Conservation (phyloP, 2,113 vertebrate genomes). For the Chionis minor region DNA sequence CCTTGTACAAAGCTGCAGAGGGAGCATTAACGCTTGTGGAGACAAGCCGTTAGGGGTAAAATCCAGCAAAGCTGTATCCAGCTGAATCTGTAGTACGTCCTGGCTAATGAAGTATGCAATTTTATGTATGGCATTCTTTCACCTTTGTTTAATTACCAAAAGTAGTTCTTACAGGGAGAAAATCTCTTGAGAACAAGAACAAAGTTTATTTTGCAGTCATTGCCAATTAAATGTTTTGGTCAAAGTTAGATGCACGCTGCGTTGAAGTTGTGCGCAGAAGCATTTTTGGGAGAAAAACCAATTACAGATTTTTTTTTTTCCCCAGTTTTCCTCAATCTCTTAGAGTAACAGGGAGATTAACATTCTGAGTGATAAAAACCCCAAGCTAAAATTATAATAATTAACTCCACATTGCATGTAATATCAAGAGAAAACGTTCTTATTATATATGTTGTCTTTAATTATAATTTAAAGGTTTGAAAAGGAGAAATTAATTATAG, state of each 20-base stretch:
- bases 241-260: neutral
- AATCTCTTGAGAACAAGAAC: conserved; percentile 4
- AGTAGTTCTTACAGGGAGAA: neutral
- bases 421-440: conserved; percentile 66
- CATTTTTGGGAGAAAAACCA: neutral
- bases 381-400: conserved; percentile 37
- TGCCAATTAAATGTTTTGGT: neutral
- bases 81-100: neutral
- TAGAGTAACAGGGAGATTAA: conserved; percentile 31
- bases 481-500: conserved; percentile 61
- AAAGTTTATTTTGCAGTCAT: conserved; percentile 23
- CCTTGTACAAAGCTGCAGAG: neutral
- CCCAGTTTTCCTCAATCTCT: neutral
- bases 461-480: conserved; percentile 60
- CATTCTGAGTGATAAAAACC: conserved; percentile 38
- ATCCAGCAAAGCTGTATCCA: neutral
- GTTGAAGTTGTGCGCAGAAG: neutral
- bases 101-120: neutral
- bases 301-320: neutral
- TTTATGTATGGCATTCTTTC: neutral
- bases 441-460: conserved; percentile 53
- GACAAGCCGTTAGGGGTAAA: neutral
- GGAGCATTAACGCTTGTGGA: neutral
- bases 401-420: conserved; percentile 50
- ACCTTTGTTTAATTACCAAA: conserved; percentile 6